Base-by-base conservation (phyloP, 2,113 vertebrate species). In the Spheniscus mendiculus region DNA sequence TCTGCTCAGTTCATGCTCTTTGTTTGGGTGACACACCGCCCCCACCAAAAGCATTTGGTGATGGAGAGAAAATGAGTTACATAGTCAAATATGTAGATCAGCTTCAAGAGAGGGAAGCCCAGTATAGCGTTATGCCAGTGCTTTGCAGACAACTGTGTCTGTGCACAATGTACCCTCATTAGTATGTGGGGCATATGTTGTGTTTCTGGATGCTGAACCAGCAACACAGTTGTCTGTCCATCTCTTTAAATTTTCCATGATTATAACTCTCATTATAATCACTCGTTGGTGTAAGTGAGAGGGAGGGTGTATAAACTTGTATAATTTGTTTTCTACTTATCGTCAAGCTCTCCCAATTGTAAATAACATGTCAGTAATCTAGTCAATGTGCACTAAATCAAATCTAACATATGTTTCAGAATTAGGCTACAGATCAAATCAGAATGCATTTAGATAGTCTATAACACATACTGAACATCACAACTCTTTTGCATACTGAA, bases 271-370 rank as follows among this genome's bases (percentile, higher is more conserved):
- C 62, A 25, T 80, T 59, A 76, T 58, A 55, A 49, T 62, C n/a
- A 25, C 44, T 94, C 23, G 1, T 30, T 85, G 66, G 65, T 74
- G 50, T 84, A 26, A 88, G 67, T 21, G 73, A 89, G 83, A 71
- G 53, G 62, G 53, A 87, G 47, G 38, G 69, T 83, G 63, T 65
- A 87, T 76, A 69, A 91, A 96, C 49, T 73, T 69, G 44, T 83
- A 18, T 80, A 61, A 87, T 95, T 80, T 90, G 79, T 62, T 93
- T 97, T 91, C 84, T 81, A 26, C 76, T 92, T 73, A 45, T 49
- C 0, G 3, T 85, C 47, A 93, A 84, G 53, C 9, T 86, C 59
- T 91, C 34, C 34, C 70, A 63, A 20, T 87, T 84, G 50, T 86
- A 81, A 91, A 91, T 84, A 81, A 53, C 55, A 47, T 5, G 8